These are phyloP conservation scores for Brachirus orientalis DNA, from an alignment of 2,113 vertebrate genomes.

Conservation along the genomic window DNA sequence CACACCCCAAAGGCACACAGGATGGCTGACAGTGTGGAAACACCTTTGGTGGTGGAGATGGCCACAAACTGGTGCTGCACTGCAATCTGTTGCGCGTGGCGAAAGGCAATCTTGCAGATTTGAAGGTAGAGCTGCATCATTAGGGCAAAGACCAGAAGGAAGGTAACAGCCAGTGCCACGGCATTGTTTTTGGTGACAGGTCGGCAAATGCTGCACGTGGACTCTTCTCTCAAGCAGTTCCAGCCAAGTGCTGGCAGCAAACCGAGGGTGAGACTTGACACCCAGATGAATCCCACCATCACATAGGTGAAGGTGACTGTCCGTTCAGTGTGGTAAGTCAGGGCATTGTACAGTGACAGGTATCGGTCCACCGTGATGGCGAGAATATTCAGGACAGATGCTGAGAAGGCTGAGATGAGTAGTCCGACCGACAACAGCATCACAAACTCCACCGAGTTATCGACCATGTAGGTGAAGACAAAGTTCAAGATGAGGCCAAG, in stretches of 20 bases:
- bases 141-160: slow-evolving; percentile 90
- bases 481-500: slow-evolving; percentile 91
- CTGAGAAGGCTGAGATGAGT: slow-evolving; percentile 90
- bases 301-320: slow-evolving; percentile 87
- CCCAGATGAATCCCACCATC: slow-evolving; percentile 87
- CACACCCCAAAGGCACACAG: slow-evolving; percentile 90
- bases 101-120: slow-evolving; percentile 92
- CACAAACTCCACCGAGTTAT: slow-evolving; percentile 79
- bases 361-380: slow-evolving; percentile 94
- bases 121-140: slow-evolving; percentile 95
- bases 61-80: slow-evolving; percentile 92
- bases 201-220: slow-evolving; percentile 87
- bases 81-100: slow-evolving; percentile 94
- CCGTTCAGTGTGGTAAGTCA: slow-evolving; percentile 93
- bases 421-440: slow-evolving; percentile 85
- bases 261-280: slow-evolving; percentile 82
- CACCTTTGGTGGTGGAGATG: slow-evolving; percentile 92
- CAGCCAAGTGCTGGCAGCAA: slow-evolving; percentile 89
- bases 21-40: slow-evolving; percentile 90
- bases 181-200: slow-evolving; percentile 92
- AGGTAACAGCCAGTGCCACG: slow-evolving; percentile 86
- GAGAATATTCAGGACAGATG: slow-evolving; percentile 89
- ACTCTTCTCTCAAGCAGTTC: slow-evolving; percentile 88
- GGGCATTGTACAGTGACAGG: slow-evolving; percentile 91
- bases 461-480: slow-evolving; percentile 86